Conservation (phyloP, 2,797 vertebrate species). For the Lutra lutra region DNA sequence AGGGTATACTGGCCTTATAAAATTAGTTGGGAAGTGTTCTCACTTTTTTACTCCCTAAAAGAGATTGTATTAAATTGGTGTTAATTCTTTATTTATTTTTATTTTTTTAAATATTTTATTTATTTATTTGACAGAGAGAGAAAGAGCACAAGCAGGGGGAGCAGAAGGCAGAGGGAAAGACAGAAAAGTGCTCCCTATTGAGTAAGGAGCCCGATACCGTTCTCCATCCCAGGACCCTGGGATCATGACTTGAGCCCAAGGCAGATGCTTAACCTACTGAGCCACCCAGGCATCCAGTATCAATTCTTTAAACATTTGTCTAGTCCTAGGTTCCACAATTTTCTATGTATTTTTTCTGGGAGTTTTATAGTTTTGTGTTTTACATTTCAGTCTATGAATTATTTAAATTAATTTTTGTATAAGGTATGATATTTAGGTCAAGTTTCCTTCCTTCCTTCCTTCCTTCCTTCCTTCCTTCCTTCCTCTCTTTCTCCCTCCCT, state of each 20-base stretch:
- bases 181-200: too few relatives aligned
- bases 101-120: too few relatives aligned
- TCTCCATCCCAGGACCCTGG: too few relatives aligned
- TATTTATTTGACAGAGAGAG: too few relatives aligned
- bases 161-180: too few relatives aligned
- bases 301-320: background rate
- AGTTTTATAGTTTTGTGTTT: background rate
- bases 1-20: background rate
- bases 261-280: too few relatives aligned
- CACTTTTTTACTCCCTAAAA: background rate
- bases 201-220: rapidly evolving
- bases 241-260: too few relatives aligned
- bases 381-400: background rate
- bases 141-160: too few relatives aligned
- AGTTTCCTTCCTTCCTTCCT: background rate
- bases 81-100: too few relatives aligned
- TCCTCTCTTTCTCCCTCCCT: background rate
- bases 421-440: background rate
- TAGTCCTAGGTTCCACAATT: background rate
- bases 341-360: background rate
- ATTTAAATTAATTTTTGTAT: background rate
- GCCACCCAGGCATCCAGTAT: too few relatives aligned
- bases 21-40: background rate
- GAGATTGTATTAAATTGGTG: background rate
- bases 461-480: background rate